Evolutionary conservation across 2,113 vertebrate genomes (phyloP).

Genomic region (Mionectes macconnelli): DNA sequence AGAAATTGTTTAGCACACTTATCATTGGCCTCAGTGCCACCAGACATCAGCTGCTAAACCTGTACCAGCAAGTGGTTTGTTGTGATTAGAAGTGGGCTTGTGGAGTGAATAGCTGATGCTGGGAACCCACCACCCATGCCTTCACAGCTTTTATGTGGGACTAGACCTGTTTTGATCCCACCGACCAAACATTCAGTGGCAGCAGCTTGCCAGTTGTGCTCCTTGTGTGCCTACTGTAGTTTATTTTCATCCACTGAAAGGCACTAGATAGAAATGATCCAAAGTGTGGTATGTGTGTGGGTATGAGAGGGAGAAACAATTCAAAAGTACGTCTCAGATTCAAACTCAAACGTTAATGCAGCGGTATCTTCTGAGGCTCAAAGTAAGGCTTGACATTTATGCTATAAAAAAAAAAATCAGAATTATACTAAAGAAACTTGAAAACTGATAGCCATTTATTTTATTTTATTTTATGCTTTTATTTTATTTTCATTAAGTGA

Average conservation of each 20-base stretch:
- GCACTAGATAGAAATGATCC: not conserved
- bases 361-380: not conserved
- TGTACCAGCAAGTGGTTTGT: not conserved
- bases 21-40: not conserved
- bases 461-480: not conserved
- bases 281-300: not conserved
- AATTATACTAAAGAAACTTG: not conserved
- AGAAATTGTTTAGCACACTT: not conserved
- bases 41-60: not conserved
- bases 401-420: not conserved
- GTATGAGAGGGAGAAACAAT: not conserved
- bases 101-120: not conserved
- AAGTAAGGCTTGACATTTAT: not conserved
- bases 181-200: not conserved
- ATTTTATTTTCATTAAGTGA: not conserved
- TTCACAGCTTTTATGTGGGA: not conserved
- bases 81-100: not conserved
- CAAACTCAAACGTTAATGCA: not conserved
- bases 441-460: not conserved
- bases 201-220: rapidly evolving
- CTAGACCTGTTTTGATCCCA: not conserved
- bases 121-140: not conserved
- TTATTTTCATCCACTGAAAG: not conserved
- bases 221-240: not conserved
- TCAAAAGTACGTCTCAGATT: not conserved